phyloP scores from a whole-genome alignment of 2,888 invertebrate species.

The Caradrina clavipalpis region DNA sequence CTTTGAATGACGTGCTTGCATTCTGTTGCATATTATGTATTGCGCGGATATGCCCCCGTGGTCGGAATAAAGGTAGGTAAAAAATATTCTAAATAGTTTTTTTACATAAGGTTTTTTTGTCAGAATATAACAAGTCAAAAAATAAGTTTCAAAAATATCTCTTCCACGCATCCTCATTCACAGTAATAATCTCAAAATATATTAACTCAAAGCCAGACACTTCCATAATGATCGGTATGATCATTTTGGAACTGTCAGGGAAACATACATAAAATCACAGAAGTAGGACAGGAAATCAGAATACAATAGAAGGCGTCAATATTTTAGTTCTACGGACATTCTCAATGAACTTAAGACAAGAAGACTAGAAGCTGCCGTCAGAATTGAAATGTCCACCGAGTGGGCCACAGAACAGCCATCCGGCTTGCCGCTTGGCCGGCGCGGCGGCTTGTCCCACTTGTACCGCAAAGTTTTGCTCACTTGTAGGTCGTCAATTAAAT shows the following conservation, averaged over 20 bases:
- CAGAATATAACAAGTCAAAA: background rate
- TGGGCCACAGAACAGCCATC: constrained; percentile 5
- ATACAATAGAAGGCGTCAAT: background rate
- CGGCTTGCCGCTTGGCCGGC: constrained; percentile 16
- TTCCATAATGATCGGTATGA: too few species aligned
- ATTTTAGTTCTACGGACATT: constrained; percentile 1
- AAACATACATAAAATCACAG: too few species aligned
- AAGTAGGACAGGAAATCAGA: background rate
- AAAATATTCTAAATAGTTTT: constrained; percentile 10
- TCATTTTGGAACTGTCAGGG: too few species aligned
- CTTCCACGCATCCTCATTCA: too few species aligned
- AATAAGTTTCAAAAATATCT: too few species aligned
- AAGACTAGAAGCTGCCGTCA: background rate
- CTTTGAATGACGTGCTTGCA: constrained; percentile 7
- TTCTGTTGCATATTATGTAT: background rate
- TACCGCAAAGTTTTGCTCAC: constrained; percentile 54
- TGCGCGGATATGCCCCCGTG: background rate
- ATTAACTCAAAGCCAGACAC: too few species aligned
- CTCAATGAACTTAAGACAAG: constrained; percentile 7
- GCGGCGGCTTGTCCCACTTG: constrained; percentile 5
- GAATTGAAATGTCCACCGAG: constrained; percentile 6
- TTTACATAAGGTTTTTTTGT: background rate
- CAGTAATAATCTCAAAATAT: too few species aligned
- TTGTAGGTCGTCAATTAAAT: constrained; percentile 55
- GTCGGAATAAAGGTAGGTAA: background rate